Evolutionary conservation across 2,113 vertebrate genomes (phyloP), one percentile per base, ranked within the genome.

Genomic region (Phycodurus eques): DNA sequence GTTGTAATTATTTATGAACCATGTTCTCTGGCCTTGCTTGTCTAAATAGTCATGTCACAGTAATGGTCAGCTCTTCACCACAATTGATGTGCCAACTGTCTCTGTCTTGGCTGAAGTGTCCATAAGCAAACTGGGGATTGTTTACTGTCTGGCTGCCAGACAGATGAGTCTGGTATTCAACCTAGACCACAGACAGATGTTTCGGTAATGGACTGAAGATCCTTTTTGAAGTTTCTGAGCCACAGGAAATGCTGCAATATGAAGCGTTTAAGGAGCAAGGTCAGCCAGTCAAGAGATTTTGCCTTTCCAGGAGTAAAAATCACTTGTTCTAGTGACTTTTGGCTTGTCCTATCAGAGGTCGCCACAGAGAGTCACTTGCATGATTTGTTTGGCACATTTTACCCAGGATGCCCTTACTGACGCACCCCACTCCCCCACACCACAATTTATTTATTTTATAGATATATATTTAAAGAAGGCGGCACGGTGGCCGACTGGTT

Each of bases 121-220:
- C 74, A 71, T 80, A 54, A 3, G 43, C 61, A 62, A 67, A 64
- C 67, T 67, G 72, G 60, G 74, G 70, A 67, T 71, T 77, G 78
- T 86, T 87, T 82, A 78, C 71, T 74, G 72, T 67, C 19, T 80
- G 80, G 78, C 76, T 75, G 84, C 35, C 72, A 73, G 72, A 84
- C 80, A 73, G 81, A 77, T 53, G 35, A 80, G 63, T 73, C 71
- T n/a, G 78, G 75, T 76, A 85, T 60, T 85, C 77, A 86, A 42
- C 73, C 61, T 59, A 67, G 64, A 76, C 66, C 75, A 67, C 75
- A 80, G 39, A 63, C 44, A 5, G 13, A 60, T 64, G 60, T 69
- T 63, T 73, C 53, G 78, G 68, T 79, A 87, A 84, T 79, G 74
- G 79, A 79, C 65, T 74, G 6, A 47, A 62, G 67, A 82, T 60